Evolutionary conservation across 2,113 vertebrate genomes (phyloP).

Genomic region (Notarius lentiginosus): DNA sequence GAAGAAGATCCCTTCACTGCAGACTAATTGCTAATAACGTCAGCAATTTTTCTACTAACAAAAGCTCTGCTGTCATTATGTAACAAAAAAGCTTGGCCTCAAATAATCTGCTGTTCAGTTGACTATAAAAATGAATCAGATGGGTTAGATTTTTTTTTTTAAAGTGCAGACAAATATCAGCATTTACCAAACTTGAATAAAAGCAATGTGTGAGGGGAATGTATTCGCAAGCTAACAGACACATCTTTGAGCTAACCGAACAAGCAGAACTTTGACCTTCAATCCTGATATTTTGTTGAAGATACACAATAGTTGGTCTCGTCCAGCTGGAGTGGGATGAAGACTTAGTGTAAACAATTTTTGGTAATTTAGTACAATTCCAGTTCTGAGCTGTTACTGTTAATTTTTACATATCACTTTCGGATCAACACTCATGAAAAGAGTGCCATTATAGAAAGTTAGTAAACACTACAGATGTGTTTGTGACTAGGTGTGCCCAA

Average conservation of each 20-base stretch:
- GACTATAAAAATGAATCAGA: slow-evolving; percentile 21
- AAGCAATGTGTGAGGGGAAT: background rate
- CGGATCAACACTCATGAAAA: background rate
- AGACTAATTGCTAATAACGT: slow-evolving; percentile 2
- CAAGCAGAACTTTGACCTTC: background rate
- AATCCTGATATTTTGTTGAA: background rate
- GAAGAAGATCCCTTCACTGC: background rate
- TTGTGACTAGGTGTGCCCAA: background rate
- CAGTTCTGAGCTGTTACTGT: background rate
- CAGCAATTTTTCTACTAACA: background rate
- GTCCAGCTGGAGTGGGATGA: background rate
- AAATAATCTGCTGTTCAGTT: slow-evolving; percentile 13
- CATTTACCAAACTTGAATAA: background rate
- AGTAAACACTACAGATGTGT: background rate
- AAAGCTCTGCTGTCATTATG: slow-evolving; percentile 21
- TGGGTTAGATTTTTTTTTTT: background rate
- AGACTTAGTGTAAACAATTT: background rate
- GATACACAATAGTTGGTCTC: background rate
- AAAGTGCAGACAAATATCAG: slow-evolving; percentile 19
- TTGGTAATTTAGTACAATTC: background rate
- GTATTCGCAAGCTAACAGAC: slow-evolving; percentile 3
- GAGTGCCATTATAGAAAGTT: background rate
- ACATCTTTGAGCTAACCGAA: slow-evolving; percentile 12
- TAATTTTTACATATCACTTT: slow-evolving; percentile 3
- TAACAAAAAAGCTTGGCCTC: background rate